Base-by-base conservation (phyloP, 1,140 invertebrate genomes). In the Saxidomus purpurata region DNA sequence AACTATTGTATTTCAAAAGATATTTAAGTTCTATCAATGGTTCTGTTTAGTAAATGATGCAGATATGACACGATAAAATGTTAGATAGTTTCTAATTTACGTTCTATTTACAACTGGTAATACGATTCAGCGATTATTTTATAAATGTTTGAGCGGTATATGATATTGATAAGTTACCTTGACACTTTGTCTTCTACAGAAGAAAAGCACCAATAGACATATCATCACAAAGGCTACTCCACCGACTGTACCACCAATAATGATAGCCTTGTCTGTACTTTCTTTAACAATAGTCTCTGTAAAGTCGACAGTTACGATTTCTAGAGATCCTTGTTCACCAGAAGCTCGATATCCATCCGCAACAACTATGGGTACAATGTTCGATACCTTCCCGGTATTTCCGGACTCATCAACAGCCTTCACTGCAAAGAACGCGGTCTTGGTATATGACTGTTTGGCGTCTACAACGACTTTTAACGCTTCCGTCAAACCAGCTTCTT, bases 281-380 rank as follows among this genome's bases (percentile, higher is more conserved):
- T 55, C 11, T 55, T 55, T 22, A 4, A 22, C 52, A 22, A 3
- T 22, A 22, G 52, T n/a, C n/a, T n/a, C 22, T 15, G 15, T 55
- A 11, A 55, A 13, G 19, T 55, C 52, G 22, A 11, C 52, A 55
- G 15, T 22, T 17, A 8, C 47, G 8, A 17, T 49, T 49, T 49
- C 47, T 3, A 55, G n/a, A 55, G 15, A 15, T 15, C 28, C 47
- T 25, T 15, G 19, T 31, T 79, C 76, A 8, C 38, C 38, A 31
- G 17, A 47, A 2, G 47, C 47, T n/a, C 76, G 76, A 25, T 47
- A 79, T 25, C 76, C 76, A 13, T 79, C 49, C 9, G 40, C 76
- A 25, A 79, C 76, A 40, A 79, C 38, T 19, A 79, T 79, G 9
- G 76, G 49, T 31, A 79, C 25, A 40, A 79, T 49, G 47, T 79